These are phyloP conservation scores for Sebastes ruberrimus DNA, from an alignment of 2,797 vertebrate genomes.

Conservation along the genomic window DNA sequence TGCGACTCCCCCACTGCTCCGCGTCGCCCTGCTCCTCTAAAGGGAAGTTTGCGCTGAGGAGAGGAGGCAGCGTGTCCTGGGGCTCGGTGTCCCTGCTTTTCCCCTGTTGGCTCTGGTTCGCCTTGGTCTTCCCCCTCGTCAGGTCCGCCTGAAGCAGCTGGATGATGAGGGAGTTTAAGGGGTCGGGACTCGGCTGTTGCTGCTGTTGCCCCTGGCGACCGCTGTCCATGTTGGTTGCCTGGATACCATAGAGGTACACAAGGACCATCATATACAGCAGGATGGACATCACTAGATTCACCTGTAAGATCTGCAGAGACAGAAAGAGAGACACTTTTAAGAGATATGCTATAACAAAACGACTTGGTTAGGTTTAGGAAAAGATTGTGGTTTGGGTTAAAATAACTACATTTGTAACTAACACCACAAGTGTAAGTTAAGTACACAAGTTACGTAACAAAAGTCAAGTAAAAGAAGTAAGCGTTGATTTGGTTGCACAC, in stretches of 20 bases:
- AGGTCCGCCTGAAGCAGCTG: slow-evolving; percentile 97
- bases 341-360: background rate
- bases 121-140: slow-evolving; percentile 81
- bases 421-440: background rate
- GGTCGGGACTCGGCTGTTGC: slow-evolving; percentile 88
- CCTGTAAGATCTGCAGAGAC: slow-evolving; percentile 94
- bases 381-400: background rate
- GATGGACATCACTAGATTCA: slow-evolving; percentile 99
- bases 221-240: slow-evolving; percentile 92
- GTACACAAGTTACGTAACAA: background rate
- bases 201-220: slow-evolving; percentile 67
- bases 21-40: slow-evolving; percentile 40
- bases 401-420: background rate
- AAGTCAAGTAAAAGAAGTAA: background rate
- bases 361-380: background rate
- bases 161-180: slow-evolving; percentile 95
- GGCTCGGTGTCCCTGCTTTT: slow-evolving; percentile 43
- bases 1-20: slow-evolving; percentile 47
- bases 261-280: slow-evolving; percentile 99
- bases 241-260: slow-evolving; percentile 96
- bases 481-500: background rate
- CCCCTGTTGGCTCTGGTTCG: slow-evolving; percentile 67
- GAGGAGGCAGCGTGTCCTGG: slow-evolving; percentile 48
- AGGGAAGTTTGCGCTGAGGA: slow-evolving; percentile 35
- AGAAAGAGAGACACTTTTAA: slow-evolving; percentile 41